Base-by-base conservation (phyloP, 2,888 invertebrate genomes). In the Monopis laevigella region DNA sequence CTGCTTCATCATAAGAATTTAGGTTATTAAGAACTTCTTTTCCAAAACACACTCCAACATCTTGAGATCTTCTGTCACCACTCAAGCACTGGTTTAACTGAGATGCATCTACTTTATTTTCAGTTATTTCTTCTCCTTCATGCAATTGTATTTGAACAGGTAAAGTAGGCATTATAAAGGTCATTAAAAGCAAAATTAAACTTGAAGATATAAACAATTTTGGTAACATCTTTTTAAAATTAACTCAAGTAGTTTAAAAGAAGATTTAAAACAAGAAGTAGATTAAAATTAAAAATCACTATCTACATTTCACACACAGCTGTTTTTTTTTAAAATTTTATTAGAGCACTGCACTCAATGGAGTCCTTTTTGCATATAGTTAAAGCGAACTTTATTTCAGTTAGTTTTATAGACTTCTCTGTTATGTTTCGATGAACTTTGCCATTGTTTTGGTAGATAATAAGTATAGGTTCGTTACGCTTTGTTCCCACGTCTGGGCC, bases 21-120 rank as follows among this genome's bases (percentile, higher is more conserved):
- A 91, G 60, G 46, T 85, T 84, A 50, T 78, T 83, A 13, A 91
- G 58, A 4, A 89, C 78, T n/a, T 89, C 88, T 18, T 86, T 85
- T 1, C 89, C 89, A 40, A 89, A 74, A 62, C 91, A 91, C 45
- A 86, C 86, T 26, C 84, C 75, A 7, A 85, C 51, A 45, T 82
- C 81, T 2, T 75, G 59, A 43, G 78, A 62, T 16, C 41, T 27
- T 40, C 72, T 62, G 42, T 68, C 58, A 1, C 56, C 60, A 53
- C 59, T 68, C 14, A 80, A 51, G 54, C 80, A 80, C 51, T 75
- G 60, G 47, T 80, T 77, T n/a, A 78, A 53, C 2, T 67, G 58
- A 1, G 67, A 62, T 44, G 59, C 51, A 34, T 65, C 66, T 1
- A 72, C 53, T 41, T 58, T 54, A 45, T 78, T 77, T 11, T 62